Base-by-base conservation (phyloP, 2,113 vertebrate genomes). In the Nasalis larvatus region DNA sequence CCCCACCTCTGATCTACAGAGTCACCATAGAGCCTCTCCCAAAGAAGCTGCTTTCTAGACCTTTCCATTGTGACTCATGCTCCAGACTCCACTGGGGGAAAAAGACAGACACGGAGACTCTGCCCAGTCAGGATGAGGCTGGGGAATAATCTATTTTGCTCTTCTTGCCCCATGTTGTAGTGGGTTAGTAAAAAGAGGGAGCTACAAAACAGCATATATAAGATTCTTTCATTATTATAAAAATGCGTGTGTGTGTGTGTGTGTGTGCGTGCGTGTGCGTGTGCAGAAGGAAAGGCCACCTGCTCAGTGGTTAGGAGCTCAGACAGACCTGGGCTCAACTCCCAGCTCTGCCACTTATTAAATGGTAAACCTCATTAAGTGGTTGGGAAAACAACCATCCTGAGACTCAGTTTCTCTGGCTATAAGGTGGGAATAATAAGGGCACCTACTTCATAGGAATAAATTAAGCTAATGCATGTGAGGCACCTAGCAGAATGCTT, bases 61-160 rank as follows among this genome's bases (percentile, higher is more conserved):
- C 30, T 86, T 52, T 56, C 89, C 27, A 25, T 7, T 32, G 7
- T 16, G 25, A 89, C 54, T 69, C 30, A 3, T 1, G 40, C 30
- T 37, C 47, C 16, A 1, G 8, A 81, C 18, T 84, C 47, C 7
- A 0, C 17, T 4, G 21, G 0, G 11, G 23, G n/a, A 0, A 37
- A 1, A 37, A 45, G 18, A 25, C 32, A 85, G 81, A 18, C 18
- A 58, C 13, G 12, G 30, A 76, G 21, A 40, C 66, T 73, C n/a
- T 3, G 0, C 25, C 45, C 1, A 4, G 5, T 6, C 0, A 6
- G 9, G 27, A 32, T 40, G 6, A 17, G 21, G 35, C 54, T 52
- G 49, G 17, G 52, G 40, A 30, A 23, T 10, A 5, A 49, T 27
- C 14, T 35, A 1, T 42, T 68, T 74, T 42, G 20, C 13, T 76